These are phyloP conservation scores for Scaptomyza pallida DNA, from an alignment of 1,140 invertebrate species.

Conservation along the genomic window DNA sequence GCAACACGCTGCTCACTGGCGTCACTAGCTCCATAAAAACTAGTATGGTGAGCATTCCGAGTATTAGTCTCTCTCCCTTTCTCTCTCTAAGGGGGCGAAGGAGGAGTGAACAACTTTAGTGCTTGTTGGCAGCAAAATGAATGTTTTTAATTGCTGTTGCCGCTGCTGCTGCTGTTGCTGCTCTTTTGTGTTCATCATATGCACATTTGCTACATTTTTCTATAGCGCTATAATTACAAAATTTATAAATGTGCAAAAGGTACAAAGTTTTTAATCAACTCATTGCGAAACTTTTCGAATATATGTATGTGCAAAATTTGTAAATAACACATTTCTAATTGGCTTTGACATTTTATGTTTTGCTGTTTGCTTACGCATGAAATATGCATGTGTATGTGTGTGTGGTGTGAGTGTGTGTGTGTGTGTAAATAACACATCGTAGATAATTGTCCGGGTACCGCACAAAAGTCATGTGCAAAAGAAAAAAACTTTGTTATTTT, in stretches of 20 bases:
- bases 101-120: background rate
- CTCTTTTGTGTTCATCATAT: constrained; percentile 27
- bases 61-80: no score
- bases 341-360: constrained; percentile 18
- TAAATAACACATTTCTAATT: background rate
- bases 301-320: no score
- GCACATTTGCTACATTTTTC: constrained; percentile 36
- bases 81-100: background rate
- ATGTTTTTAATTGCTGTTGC: constrained; percentile 26
- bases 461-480: constrained; percentile 17
- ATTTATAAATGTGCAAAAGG: constrained; percentile 56
- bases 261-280: constrained; percentile 53
- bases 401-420: no score
- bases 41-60: no score
- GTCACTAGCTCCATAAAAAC: constrained; percentile 19
- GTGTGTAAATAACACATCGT: constrained; percentile 58
- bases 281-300: background rate
- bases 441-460: constrained; percentile 29
- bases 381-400: no score
- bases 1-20: constrained; percentile 38
- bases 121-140: background rate
- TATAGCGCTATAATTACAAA: constrained; percentile 58
- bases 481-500: constrained; percentile 1
- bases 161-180: no score
- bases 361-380: constrained; percentile 44